Evolutionary conservation across 2,113 vertebrate species (phyloP), one percentile per base, ranked within the genome.

Genomic region (Pungitius pungitius): DNA sequence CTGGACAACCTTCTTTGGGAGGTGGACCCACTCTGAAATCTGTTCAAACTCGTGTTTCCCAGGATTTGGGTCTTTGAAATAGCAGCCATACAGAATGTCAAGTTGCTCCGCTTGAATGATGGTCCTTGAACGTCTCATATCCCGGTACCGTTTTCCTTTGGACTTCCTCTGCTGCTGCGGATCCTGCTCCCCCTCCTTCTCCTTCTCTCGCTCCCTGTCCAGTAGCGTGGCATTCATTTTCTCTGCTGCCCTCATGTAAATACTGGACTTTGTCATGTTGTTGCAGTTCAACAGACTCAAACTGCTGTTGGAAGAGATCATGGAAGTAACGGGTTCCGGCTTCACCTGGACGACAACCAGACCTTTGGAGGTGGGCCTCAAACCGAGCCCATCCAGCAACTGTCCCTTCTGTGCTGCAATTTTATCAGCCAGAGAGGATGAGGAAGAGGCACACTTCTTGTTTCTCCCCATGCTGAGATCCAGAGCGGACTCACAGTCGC

Each of bases 1-100:
- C 89, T 97, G 96, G 13, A 97, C 96, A 20, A 97, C 96, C 74
- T 96, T 95, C 85, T 97, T 97, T 62, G 96, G 96, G 75, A 97
- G 95, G 42, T 95, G 95, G 65, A 97, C 96, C 91, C 96, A 96
- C 79, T 96, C 94, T 0, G 96, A 95, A 84, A 97, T 97, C 73
- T 95, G 96, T 75, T 97, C 96, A 20, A 97, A 96, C 85, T 96
- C 96, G 58, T 96, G 95, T 71, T 96, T 95, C 0, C 95, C 95
- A 0, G 96, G 96, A 80, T 96, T 97, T 17, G 96, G 95, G 70
- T 97, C 96, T 91, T 95, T 95, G 85, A 96, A 95, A 74, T 97
- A 97, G 93, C 96, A 97, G 35, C 95, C 95, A 59, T 96, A 96
- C 20, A 97, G 91, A 63, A 96, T 93, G 82, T 96, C 96, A n/a